Evolutionary conservation across 1,140 invertebrate genomes (phyloP).

Genomic region (Idris sp.): DNA sequence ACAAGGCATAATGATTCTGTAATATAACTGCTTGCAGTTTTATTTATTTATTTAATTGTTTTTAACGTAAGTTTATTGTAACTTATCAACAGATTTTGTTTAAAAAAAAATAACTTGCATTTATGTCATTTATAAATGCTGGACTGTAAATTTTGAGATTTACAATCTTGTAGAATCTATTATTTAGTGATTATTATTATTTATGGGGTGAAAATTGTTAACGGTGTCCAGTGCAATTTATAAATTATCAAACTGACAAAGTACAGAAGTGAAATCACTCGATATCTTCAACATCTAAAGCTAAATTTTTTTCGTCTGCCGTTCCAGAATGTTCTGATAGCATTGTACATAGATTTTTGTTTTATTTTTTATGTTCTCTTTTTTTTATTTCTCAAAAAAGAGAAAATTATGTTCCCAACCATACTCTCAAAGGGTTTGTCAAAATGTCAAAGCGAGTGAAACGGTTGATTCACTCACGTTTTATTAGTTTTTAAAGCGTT

Average conservation of each 20-base stretch:
- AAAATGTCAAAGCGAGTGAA: neutral
- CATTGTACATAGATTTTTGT: slow-evolving; percentile 23
- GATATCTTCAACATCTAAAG: slow-evolving; percentile 41
- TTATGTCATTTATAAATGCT: too few relatives aligned
- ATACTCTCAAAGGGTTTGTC: slow-evolving; percentile 12
- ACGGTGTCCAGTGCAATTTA: slow-evolving; percentile 5
- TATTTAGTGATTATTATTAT: too few relatives aligned
- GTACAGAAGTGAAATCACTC: slow-evolving; percentile 25
- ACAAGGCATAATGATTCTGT: neutral
- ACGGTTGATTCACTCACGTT: neutral
- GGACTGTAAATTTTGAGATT: too few relatives aligned
- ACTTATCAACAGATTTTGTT: too few relatives aligned
- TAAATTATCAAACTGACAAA: slow-evolving; percentile 1
- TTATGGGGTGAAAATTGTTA: too few relatives aligned
- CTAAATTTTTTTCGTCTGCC: slow-evolving; percentile 6
- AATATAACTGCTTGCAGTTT: neutral
- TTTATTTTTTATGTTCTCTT: neutral
- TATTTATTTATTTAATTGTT: neutral
- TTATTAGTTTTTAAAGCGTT: slow-evolving; percentile 10
- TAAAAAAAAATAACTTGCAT: too few relatives aligned
- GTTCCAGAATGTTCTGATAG: neutral
- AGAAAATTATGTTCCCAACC: slow-evolving; percentile 4
- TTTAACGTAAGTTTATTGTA: too few relatives aligned
- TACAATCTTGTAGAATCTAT: too few relatives aligned
- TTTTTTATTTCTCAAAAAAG: slow-evolving; percentile 28